phyloP scores from a whole-genome alignment of 2,888 invertebrate genomes.

The Cantharis flavilabris region DNA sequence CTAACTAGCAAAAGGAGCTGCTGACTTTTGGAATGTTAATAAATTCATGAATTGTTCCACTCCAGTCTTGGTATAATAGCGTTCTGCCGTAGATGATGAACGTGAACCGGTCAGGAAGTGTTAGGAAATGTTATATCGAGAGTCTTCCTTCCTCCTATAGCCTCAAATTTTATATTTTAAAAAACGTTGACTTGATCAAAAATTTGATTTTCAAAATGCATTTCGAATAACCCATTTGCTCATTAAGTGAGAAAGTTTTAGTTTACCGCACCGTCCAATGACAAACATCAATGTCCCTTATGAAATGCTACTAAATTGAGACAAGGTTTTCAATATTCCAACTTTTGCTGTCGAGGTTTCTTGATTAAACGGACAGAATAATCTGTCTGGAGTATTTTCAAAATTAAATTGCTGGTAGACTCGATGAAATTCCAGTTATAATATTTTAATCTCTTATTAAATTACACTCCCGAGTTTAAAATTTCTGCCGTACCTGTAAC shows the following conservation, averaged over 20 bases:
- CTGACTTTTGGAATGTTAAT: neutral
- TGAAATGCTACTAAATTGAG: neutral
- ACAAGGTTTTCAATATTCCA: neutral
- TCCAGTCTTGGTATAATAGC: neutral
- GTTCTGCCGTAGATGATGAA: neutral
- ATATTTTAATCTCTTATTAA: neutral
- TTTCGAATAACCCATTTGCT: too few relatives aligned
- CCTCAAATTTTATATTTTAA: neutral
- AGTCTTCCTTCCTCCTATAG: neutral
- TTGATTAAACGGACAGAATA: neutral
- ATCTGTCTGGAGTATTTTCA: neutral
- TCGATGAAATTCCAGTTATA: neutral
- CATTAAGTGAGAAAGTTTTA: too few relatives aligned
- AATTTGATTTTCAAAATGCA: too few relatives aligned
- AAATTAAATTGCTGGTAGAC: neutral
- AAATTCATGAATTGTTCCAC: neutral
- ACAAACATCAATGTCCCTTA: neutral
- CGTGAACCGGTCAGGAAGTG: neutral
- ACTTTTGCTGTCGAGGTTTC: neutral
- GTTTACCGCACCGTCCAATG: neutral
- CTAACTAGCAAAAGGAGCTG: too few relatives aligned
- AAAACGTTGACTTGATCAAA: too few relatives aligned
- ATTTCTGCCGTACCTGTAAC: neutral
- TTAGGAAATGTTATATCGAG: neutral
- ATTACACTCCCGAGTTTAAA: neutral